Evolutionary conservation across 2,888 invertebrate genomes (phyloP).

Genomic region (Xestia rhomboidea): DNA sequence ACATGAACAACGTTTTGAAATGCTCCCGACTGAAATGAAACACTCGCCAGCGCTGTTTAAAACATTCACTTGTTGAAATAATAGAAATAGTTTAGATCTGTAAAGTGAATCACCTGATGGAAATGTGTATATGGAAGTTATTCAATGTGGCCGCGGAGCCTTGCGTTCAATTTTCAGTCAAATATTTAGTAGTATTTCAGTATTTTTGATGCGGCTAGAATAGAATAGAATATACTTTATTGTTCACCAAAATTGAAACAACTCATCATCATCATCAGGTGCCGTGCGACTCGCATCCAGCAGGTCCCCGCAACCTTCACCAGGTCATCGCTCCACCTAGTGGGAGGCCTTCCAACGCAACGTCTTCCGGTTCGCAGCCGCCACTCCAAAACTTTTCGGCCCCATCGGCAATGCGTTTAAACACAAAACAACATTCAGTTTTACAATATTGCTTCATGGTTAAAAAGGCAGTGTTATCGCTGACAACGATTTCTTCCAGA

Average conservation of each 20-base stretch:
- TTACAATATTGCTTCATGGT: background rate
- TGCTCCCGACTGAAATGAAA: constrained; percentile 3
- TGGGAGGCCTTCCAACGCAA: too few relatives aligned
- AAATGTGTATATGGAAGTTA: background rate
- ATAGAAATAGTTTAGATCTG: background rate
- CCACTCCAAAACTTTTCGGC: too few relatives aligned
- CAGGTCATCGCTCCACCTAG: too few relatives aligned
- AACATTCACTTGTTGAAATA: background rate
- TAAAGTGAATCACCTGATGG: background rate
- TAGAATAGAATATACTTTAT: background rate
- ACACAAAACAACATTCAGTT: background rate
- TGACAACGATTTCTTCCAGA: background rate
- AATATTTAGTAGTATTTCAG: background rate
- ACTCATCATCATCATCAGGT: too few relatives aligned
- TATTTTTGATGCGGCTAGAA: background rate
- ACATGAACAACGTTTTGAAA: constrained; percentile 17
- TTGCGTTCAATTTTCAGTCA: background rate
- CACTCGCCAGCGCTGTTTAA: background rate
- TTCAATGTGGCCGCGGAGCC: background rate
- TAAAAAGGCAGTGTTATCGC: background rate
- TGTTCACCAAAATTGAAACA: background rate
- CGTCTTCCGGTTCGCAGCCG: too few relatives aligned
- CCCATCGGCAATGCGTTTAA: too few relatives aligned
- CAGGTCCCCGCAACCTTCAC: too few relatives aligned
- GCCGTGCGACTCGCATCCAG: too few relatives aligned